phyloP scores from a whole-genome alignment of 2,888 invertebrate genomes.

The Acholoe squamosa region DNA sequence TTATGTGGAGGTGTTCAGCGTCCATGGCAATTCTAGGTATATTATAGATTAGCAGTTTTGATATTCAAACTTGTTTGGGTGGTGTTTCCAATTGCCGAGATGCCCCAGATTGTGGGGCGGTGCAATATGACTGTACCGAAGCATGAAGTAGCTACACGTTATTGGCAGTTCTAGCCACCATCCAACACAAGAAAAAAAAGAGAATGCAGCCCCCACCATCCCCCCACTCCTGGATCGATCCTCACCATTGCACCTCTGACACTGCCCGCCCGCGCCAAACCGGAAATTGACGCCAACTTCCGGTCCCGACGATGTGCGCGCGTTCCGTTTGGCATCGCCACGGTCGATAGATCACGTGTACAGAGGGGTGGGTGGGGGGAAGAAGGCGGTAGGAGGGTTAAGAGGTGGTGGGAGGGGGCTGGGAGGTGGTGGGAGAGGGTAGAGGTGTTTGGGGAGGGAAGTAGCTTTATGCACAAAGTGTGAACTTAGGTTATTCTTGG shows the following conservation, averaged over 20 bases:
- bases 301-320: not conserved
- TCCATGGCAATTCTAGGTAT: too few relatives aligned
- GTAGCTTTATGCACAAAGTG: not conserved
- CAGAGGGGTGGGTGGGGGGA: not conserved
- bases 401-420: not conserved
- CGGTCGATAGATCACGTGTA: conserved; percentile 39
- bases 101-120: too few relatives aligned
- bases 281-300: conserved; percentile 52
- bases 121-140: not conserved
- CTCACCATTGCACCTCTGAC: conserved; percentile 11
- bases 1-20: too few relatives aligned
- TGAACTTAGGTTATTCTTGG: not conserved
- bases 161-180: not conserved
- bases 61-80: too few relatives aligned
- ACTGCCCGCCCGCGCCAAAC: not conserved
- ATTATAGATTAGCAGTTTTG: too few relatives aligned
- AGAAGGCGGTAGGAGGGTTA: not conserved
- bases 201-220: not conserved
- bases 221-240: not conserved
- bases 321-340: conserved; percentile 26
- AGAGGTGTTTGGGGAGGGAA: not conserved
- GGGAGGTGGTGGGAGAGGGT: not conserved
- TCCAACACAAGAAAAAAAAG: not conserved
- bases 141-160: not conserved
- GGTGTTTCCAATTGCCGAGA: too few relatives aligned